Conservation (phyloP, 2,888 invertebrate genomes). For the Sceliomorpha sp. region DNA sequence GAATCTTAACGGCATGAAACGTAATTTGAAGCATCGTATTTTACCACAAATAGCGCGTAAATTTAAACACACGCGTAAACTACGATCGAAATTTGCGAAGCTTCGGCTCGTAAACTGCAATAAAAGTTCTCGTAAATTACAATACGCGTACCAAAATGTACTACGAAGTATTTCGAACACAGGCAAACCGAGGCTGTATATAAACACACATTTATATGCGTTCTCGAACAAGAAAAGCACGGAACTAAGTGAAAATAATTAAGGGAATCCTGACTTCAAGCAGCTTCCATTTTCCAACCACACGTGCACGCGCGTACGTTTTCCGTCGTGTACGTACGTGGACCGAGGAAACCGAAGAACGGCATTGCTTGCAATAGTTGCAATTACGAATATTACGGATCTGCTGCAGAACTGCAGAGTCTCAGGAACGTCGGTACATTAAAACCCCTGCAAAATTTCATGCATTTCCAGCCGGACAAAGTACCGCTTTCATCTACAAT, state of each 20-base stretch:
- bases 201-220: too few species aligned
- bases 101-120: too few species aligned
- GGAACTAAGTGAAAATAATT: constrained; percentile 59
- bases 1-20: too few species aligned
- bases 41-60: too few species aligned
- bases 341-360: constrained; percentile 22
- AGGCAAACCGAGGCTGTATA: too few species aligned
- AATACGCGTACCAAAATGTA: too few species aligned
- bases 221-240: constrained; percentile 17
- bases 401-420: constrained; percentile 34
- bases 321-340: constrained; percentile 5
- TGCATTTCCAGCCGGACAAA: constrained; percentile 16
- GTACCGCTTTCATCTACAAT: too few species aligned
- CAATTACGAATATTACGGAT: constrained; percentile 63
- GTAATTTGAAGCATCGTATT: too few species aligned
- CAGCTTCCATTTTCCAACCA: constrained; percentile 14
- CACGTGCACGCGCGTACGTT: constrained; percentile 5
- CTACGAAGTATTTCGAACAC: too few species aligned
- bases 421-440: constrained; percentile 33
- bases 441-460: constrained; percentile 37
- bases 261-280: constrained; percentile 47
- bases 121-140: too few species aligned
- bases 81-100: too few species aligned
- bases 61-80: too few species aligned
- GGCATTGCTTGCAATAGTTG: constrained; percentile 36